Evolutionary conservation across 30 jellyfish, hydroid and myxozoan species (phyloP).

Genomic region (Cassiopea andromeda): DNA sequence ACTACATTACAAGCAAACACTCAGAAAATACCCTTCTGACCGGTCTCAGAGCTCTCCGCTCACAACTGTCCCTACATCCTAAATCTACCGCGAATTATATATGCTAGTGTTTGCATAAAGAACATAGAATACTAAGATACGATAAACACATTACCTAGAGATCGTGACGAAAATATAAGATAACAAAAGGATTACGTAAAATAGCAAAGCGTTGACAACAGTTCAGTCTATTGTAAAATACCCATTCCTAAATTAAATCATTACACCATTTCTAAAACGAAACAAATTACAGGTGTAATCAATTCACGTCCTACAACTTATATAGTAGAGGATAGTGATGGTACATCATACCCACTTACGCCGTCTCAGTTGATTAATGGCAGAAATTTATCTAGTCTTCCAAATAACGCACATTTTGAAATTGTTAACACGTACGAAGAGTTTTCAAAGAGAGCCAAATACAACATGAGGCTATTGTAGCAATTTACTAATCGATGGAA

Average conservation of each 20-base stretch:
- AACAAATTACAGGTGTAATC: slow-evolving; percentile 3
- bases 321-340: too few relatives aligned
- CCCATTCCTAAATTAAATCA: slow-evolving; percentile 1
- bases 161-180: slow-evolving; percentile 7
- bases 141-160: slow-evolving; percentile 7
- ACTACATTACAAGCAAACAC: background rate
- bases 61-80: slow-evolving; percentile 20
- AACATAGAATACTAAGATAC: slow-evolving; percentile 7
- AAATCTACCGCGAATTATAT: background rate
- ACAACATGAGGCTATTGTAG: too few relatives aligned
- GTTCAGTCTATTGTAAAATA: slow-evolving; percentile 12
- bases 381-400: too few relatives aligned
- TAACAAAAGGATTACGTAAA: slow-evolving; percentile 11
- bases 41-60: slow-evolving; percentile 34
- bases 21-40: slow-evolving; percentile 30
- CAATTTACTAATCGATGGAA: too few relatives aligned
- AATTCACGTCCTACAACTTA: too few relatives aligned
- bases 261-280: slow-evolving; percentile 8
- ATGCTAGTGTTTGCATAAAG: background rate
- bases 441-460: too few relatives aligned
- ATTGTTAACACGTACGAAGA: too few relatives aligned
- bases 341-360: too few relatives aligned
- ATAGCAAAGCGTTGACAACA: slow-evolving; percentile 14
- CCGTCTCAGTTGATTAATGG: too few relatives aligned
- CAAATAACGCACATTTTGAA: too few relatives aligned